phyloP scores from a whole-genome alignment of 1,140 invertebrate species.

The Helicoverpa armigera region DNA sequence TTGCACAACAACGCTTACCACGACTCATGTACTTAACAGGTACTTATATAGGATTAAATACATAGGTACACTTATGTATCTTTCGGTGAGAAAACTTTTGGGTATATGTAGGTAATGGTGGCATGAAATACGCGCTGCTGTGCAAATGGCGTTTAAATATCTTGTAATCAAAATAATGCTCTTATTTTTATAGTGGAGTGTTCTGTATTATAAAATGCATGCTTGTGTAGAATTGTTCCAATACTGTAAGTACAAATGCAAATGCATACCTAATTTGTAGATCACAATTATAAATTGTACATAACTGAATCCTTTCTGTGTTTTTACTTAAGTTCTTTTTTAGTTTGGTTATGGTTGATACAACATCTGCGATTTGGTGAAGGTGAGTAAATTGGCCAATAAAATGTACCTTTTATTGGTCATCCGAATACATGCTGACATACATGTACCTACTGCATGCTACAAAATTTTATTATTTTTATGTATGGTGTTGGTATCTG shows the following conservation, averaged over 20 bases:
- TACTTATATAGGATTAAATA: no score
- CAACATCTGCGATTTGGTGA: no score
- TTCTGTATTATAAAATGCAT: constrained; percentile 36
- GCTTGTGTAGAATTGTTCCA: constrained; percentile 10
- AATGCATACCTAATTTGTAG: background rate
- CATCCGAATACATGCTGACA: no score
- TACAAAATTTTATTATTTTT: no score
- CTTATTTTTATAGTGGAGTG: constrained; percentile 18
- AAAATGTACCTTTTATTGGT: no score
- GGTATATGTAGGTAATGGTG: no score
- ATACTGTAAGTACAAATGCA: constrained; percentile 36
- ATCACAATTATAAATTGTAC: background rate
- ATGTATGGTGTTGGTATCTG: no score
- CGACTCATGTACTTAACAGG: background rate
- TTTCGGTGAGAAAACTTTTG: no score
- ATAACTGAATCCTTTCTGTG: background rate
- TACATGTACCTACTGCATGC: no score
- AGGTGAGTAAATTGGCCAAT: no score
- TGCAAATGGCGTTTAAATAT: background rate
- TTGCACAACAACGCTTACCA: background rate
- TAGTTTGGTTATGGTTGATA: background rate
- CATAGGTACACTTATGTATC: no score
- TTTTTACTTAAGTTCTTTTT: background rate
- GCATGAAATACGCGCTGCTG: background rate
- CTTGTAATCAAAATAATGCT: constrained; percentile 11